These are phyloP conservation scores for Lamprologus tigripictilis DNA, from an alignment of 2,113 vertebrate species.

Conservation along the genomic window DNA sequence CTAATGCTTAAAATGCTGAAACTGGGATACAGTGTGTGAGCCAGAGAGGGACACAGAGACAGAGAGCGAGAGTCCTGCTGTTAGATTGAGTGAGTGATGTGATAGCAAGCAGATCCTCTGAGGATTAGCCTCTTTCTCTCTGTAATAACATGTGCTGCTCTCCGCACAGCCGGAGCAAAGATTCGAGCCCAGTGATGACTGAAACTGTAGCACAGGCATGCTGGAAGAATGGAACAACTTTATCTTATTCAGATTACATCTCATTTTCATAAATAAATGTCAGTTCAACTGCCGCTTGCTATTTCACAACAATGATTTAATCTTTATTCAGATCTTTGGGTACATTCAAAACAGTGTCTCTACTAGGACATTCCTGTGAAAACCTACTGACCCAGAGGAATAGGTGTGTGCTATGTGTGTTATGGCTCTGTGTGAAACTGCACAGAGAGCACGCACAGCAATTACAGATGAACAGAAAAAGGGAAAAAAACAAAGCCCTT, in stretches of 20 bases:
- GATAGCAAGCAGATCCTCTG: slow-evolving; percentile 35
- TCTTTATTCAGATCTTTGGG: neutral
- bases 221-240: neutral
- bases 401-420: neutral
- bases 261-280: neutral
- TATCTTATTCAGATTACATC: neutral
- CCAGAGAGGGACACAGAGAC: neutral
- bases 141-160: slow-evolving; percentile 4
- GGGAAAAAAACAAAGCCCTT: neutral
- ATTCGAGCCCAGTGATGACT: neutral
- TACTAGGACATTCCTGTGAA: neutral
- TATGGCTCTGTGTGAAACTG: neutral
- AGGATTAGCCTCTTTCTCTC: neutral
- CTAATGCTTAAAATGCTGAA: slow-evolving; percentile 27
- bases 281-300: neutral
- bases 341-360: neutral
- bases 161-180: neutral
- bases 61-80: neutral
- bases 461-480: neutral
- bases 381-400: neutral
- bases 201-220: neutral
- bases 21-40: slow-evolving; percentile 10
- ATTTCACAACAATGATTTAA: neutral
- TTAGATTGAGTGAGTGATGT: slow-evolving; percentile 9
- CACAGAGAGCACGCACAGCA: neutral